phyloP scores from a whole-genome alignment of 2,113 vertebrate genomes.

The Laterallus jamaicensis region DNA sequence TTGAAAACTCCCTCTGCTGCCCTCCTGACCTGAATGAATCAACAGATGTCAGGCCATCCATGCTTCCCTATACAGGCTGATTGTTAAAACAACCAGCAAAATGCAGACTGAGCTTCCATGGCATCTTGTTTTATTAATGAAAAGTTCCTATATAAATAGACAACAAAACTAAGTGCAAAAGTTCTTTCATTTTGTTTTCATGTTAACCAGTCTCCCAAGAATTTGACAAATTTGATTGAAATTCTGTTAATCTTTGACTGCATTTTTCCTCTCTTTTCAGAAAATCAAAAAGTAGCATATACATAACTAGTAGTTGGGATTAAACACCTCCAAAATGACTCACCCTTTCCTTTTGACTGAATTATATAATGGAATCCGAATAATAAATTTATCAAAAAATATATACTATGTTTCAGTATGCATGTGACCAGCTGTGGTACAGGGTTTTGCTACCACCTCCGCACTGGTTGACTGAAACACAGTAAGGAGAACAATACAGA shows the following conservation, averaged over 20 bases:
- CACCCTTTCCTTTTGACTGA: background rate
- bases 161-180: background rate
- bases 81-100: background rate
- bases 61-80: background rate
- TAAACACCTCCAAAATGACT: background rate
- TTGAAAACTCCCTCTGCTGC: background rate
- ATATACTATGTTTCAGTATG: background rate
- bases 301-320: background rate
- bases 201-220: background rate
- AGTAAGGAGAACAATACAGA: background rate
- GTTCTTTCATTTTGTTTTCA: background rate
- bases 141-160: background rate
- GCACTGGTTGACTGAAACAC: background rate
- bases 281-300: background rate
- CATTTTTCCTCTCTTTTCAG: background rate
- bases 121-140: background rate
- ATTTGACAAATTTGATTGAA: background rate
- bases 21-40: background rate
- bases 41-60: background rate
- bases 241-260: background rate
- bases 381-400: background rate
- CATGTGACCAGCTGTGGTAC: background rate
- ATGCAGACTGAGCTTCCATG: background rate
- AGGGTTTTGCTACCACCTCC: background rate
- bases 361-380: background rate